Percentiles rank a stretch among this genome's conserved stretches.
phyloP scores from a whole-genome alignment of 2,113 vertebrate species.

The Myotis lucifugus region DNA sequence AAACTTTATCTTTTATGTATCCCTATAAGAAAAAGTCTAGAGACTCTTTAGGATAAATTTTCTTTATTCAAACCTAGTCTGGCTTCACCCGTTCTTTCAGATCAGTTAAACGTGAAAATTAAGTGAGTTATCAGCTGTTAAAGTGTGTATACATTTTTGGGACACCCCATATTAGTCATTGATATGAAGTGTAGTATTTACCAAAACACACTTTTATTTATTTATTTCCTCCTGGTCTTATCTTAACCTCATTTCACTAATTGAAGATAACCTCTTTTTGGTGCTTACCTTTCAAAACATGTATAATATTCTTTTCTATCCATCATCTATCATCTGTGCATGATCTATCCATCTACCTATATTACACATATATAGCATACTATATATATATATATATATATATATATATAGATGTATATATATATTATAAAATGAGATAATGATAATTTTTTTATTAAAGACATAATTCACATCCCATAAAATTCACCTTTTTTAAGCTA shows the following conservation, averaged over 20 bases:
- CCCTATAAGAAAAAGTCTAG: no score
- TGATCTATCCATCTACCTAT: neutral
- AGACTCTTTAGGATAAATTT: no score
- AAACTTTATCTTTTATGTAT: no score
- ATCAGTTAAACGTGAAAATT: no score
- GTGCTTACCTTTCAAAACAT: neutral
- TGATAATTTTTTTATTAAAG: neutral
- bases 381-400: no score
- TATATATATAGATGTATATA: no score
- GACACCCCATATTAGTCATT: neutral
- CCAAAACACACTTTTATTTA: neutral
- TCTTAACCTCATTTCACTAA: neutral
- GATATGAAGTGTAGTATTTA: neutral
- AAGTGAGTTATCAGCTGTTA: no score
- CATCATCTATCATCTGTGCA: neutral
- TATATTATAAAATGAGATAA: neutral
- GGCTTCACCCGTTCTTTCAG: no score
- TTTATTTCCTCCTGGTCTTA: neutral
- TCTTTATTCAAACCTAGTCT: no score
- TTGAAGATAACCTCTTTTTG: neutral
- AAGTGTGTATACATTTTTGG: no score
- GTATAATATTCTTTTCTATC: neutral
- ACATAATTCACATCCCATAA: neutral
- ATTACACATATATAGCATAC: neutral
- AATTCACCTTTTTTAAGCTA: neutral